These are phyloP conservation scores for Sebastes steindachneri DNA, from an alignment of 2,797 vertebrate genomes.

Conservation along the genomic window DNA sequence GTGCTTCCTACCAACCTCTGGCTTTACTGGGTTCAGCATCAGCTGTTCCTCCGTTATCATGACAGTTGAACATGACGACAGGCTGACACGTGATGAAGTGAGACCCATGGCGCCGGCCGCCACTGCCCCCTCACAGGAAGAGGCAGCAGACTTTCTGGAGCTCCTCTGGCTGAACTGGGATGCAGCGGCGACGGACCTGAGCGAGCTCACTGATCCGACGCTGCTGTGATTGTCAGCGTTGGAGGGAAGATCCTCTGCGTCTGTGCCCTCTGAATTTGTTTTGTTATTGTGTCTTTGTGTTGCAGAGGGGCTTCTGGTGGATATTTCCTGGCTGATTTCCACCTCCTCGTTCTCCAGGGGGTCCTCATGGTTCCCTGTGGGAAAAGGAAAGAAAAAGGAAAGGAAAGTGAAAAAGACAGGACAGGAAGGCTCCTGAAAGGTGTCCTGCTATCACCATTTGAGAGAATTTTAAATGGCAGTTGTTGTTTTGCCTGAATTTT, in stretches of 20 bases:
- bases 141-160: conserved; percentile 7
- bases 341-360: not conserved
- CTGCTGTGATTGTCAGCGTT: not conserved
- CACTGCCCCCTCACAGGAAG: conserved; percentile 3
- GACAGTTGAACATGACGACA: conserved; percentile 61
- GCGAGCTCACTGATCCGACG: conserved; percentile 12
- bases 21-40: conserved; percentile 53
- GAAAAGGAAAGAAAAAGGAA: not conserved
- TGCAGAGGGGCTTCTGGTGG: not conserved
- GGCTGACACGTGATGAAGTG: conserved; percentile 13
- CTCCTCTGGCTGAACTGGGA: conserved; percentile 5
- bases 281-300: not conserved
- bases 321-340: not conserved
- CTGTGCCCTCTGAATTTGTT: not conserved
- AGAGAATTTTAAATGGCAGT: not conserved
- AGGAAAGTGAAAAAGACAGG: not conserved
- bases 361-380: not conserved
- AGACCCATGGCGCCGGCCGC: not conserved
- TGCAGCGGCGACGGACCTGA: not conserved
- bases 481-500: not conserved
- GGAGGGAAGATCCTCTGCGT: not conserved
- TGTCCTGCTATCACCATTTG: not conserved
- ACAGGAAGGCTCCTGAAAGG: not conserved
- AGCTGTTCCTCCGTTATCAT: conserved; percentile 59
- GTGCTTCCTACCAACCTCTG: conserved; percentile 44